Evolutionary conservation across 2,888 invertebrate species (phyloP).

Genomic region (Vesta saturnalis): DNA sequence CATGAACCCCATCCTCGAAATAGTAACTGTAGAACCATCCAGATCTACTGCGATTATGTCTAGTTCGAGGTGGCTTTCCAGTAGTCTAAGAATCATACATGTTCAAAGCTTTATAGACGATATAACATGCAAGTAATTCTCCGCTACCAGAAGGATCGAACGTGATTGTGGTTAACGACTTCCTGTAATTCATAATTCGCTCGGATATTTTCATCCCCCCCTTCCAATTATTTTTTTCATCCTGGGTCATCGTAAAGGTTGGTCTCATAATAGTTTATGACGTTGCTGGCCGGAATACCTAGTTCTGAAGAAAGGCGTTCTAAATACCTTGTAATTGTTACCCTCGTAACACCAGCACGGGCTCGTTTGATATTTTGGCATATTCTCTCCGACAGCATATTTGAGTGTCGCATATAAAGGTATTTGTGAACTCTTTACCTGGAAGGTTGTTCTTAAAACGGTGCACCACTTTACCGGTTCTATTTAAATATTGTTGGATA

Average conservation of each 20-base stretch:
- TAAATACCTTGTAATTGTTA: too few species aligned
- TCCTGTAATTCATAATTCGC: too few species aligned
- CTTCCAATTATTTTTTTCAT: too few species aligned
- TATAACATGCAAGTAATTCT: not conserved
- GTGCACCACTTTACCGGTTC: conserved; percentile 1
- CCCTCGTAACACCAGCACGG: too few species aligned
- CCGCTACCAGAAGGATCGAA: too few species aligned
- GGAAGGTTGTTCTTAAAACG: conserved; percentile 6
- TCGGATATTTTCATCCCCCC: conserved; percentile 8
- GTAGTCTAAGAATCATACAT: not conserved
- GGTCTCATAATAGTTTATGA: not conserved
- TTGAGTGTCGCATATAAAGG: not conserved
- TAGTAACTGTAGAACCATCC: conserved; percentile 4
- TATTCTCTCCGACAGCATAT: not conserved
- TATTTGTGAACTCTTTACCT: conserved; percentile 2
- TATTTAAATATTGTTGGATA: conserved; percentile 5
- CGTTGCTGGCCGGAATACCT: not conserved
- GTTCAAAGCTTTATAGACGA: too few species aligned
- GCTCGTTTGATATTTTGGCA: not conserved
- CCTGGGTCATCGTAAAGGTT: not conserved
- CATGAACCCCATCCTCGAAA: not conserved
- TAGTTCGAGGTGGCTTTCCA: not conserved
- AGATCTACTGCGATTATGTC: too few species aligned
- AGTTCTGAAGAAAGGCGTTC: not conserved
- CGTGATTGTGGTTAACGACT: not conserved